Conservation (phyloP, 2,888 invertebrate genomes). For the Sesamia inferens region DNA sequence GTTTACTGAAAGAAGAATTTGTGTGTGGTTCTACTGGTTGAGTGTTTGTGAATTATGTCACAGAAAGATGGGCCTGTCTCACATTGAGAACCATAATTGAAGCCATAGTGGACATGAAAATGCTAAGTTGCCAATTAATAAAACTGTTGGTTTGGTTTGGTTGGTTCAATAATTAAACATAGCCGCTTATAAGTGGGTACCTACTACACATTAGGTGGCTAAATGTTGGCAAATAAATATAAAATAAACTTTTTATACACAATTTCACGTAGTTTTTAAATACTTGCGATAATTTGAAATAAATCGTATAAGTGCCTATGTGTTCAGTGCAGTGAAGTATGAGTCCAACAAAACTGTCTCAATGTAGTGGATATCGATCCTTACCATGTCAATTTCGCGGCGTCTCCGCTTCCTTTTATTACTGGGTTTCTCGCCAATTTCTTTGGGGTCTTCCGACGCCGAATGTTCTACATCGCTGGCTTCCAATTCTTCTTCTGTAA, state of each 20-base stretch:
- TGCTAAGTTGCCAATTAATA: neutral
- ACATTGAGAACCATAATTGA: constrained; percentile 19
- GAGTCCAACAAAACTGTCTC: constrained; percentile 27
- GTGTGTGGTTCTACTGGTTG: constrained; percentile 11
- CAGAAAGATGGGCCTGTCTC: constrained; percentile 30
- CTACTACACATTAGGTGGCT: neutral
- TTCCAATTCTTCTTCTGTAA: constrained; percentile 84
- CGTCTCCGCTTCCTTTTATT: constrained; percentile 84
- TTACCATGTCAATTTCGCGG: constrained; percentile 86
- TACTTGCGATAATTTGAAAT: neutral
- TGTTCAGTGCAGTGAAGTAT: constrained; percentile 8
- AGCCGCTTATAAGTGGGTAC: neutral
- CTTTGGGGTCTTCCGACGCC: constrained; percentile 82
- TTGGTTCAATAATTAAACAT: neutral
- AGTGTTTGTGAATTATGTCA: constrained; percentile 45
- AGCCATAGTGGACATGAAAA: constrained; percentile 4
- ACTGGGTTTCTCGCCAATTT: constrained; percentile 78
- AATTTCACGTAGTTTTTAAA: neutral
- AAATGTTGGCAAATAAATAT: neutral
- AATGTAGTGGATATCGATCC: constrained; percentile 31
- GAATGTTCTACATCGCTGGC: constrained; percentile 86
- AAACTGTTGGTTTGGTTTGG: neutral
- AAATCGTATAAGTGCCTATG: neutral
- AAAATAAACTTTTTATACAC: neutral
- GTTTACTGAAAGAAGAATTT: constrained; percentile 20